Evolutionary conservation across 2,113 vertebrate genomes (phyloP).

Genomic region (Acrocephalus arundinaceus): DNA sequence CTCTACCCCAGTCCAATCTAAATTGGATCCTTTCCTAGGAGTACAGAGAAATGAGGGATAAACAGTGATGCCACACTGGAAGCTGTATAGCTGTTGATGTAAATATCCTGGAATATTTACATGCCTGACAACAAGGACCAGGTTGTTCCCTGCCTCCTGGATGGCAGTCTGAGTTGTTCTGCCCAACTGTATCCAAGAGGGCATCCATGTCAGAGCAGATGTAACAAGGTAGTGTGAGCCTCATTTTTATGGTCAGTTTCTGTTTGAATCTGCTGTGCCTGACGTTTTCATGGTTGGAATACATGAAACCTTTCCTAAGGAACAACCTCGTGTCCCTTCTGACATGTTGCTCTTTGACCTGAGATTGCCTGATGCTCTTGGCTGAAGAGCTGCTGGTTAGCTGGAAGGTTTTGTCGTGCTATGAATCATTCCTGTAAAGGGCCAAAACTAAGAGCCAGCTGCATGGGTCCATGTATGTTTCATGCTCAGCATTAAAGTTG

Average conservation of each 20-base stretch:
- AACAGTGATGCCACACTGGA: neutral
- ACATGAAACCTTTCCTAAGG: neutral
- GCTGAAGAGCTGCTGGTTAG: neutral
- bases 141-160: neutral
- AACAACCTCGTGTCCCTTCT: accelerated
- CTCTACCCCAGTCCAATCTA: neutral
- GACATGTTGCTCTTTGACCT: neutral
- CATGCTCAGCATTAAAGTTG: neutral
- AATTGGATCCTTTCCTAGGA: neutral
- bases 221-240: neutral
- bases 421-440: neutral
- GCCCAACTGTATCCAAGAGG: neutral
- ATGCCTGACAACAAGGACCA: neutral
- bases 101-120: neutral
- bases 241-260: neutral
- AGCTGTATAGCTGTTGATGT: neutral
- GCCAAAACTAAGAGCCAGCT: neutral
- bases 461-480: neutral
- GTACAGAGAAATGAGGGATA: neutral
- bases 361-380: neutral
- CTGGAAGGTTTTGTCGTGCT: neutral
- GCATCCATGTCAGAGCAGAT: neutral
- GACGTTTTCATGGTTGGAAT: neutral
- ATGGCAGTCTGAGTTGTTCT: neutral
- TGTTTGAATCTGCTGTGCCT: neutral